phyloP scores from a whole-genome alignment of 2,113 vertebrate species.

The Psilopsiagon aymara region DNA sequence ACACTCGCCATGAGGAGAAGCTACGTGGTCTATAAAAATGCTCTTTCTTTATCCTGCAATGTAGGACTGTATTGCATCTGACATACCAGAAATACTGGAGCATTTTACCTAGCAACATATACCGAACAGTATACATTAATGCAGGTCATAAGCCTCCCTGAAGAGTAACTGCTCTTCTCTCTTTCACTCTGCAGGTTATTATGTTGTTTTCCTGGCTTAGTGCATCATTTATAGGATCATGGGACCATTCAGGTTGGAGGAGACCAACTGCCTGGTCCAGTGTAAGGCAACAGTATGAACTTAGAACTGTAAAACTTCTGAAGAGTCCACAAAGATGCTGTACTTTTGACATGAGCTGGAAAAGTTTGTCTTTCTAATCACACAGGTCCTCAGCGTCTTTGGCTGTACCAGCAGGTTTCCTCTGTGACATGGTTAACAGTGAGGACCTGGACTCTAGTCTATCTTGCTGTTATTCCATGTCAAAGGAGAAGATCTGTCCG shows the following conservation, averaged over 20 bases:
- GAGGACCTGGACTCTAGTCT: background rate
- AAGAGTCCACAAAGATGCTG: background rate
- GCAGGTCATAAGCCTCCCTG: background rate
- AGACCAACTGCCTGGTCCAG: background rate
- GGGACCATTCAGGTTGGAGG: background rate
- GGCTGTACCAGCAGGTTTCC: background rate
- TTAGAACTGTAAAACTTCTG: background rate
- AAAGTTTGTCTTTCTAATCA: background rate
- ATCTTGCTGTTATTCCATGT: slow-evolving; percentile 29
- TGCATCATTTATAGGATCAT: background rate
- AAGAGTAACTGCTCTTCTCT: background rate
- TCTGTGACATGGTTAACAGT: background rate
- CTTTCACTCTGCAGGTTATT: background rate
- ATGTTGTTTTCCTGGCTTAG: background rate
- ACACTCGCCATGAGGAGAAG: background rate
- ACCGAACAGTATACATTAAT: background rate
- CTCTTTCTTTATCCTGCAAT: background rate
- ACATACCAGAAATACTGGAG: background rate
- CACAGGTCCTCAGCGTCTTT: background rate
- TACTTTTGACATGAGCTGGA: background rate
- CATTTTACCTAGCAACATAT: background rate
- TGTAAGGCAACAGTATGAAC: background rate
- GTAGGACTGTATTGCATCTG: background rate
- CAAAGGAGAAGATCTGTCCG: slow-evolving; percentile 68
- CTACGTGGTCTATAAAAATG: background rate